phyloP scores from a whole-genome alignment of 1,140 invertebrate species.

The Papilio polyxenes region DNA sequence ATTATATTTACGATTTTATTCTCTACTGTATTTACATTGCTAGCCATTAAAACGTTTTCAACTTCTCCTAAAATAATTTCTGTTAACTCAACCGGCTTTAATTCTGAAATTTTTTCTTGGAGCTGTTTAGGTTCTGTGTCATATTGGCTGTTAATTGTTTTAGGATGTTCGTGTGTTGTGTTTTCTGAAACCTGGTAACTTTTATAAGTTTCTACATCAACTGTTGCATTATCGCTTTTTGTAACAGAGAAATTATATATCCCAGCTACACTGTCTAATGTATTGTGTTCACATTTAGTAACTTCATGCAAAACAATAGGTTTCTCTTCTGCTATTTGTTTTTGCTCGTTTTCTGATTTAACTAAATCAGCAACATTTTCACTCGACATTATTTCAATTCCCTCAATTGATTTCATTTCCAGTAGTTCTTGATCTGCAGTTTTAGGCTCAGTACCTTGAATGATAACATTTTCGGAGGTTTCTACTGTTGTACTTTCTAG shows the following conservation, averaged over 20 bases:
- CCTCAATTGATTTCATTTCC: constrained; percentile 58
- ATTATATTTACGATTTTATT: constrained; percentile 49
- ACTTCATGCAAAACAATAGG: constrained; percentile 51
- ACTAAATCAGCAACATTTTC: constrained; percentile 46
- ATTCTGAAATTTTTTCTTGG: constrained; percentile 53
- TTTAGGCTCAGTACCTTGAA: constrained; percentile 45
- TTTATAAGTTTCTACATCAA: constrained; percentile 57
- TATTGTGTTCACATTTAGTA: constrained; percentile 48
- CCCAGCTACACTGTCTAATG: constrained; percentile 53
- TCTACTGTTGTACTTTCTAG: constrained; percentile 46
- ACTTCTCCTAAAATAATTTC: constrained; percentile 60
- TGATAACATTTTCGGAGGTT: constrained; percentile 48
- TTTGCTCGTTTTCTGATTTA: constrained; percentile 40
- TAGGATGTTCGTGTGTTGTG: constrained; percentile 51
- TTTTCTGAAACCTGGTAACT: constrained; percentile 60
- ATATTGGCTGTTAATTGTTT: constrained; percentile 44
- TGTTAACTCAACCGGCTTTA: constrained; percentile 61
- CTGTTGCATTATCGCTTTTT: constrained; percentile 48
- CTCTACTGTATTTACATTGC: constrained; percentile 41
- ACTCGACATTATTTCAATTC: constrained; percentile 52
- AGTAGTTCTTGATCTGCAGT: constrained; percentile 54
- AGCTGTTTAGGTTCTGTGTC: constrained; percentile 43
- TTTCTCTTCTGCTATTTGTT: constrained; percentile 52
- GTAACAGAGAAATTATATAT: constrained; percentile 41
- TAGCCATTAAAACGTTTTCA: constrained; percentile 42